A percentile compares a stretch with the other conserved stretches of the same genome.
Conservation (phyloP, 2,113 vertebrate species). For the Bostrychus sinensis region DNA sequence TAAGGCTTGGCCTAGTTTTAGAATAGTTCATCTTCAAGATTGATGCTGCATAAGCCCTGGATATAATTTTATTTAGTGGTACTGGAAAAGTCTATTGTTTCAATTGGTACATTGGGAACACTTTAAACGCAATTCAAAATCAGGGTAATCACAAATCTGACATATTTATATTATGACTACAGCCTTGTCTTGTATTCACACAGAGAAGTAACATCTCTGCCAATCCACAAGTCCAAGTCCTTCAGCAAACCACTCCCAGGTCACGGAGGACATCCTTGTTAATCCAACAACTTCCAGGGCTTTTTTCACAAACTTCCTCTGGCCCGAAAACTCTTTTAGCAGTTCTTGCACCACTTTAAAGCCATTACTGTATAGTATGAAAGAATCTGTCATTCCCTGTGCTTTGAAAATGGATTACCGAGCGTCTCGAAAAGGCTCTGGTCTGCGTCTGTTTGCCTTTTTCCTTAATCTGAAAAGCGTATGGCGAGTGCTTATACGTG, state of each 20-base stretch:
- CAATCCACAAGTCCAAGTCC: constrained; percentile 15
- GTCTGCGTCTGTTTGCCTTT: constrained; percentile 38
- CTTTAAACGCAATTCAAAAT: no score
- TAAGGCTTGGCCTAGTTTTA: background rate
- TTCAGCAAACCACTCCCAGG: constrained; percentile 41
- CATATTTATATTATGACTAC: background rate
- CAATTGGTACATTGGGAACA: no score
- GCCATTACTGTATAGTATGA: constrained; percentile 14
- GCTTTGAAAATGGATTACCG: constrained; percentile 49
- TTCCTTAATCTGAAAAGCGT: constrained; percentile 65
- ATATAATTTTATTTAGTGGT: background rate
- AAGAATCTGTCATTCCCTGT: constrained; percentile 46
- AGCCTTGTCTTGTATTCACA: constrained; percentile 38
- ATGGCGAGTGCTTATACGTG: constrained; percentile 30
- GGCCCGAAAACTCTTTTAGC: constrained; percentile 25
- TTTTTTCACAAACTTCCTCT: constrained; percentile 14
- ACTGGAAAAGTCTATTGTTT: background rate
- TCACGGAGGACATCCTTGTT: constrained; percentile 37
- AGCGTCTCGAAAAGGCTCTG: constrained; percentile 48
- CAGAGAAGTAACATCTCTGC: constrained; percentile 19
- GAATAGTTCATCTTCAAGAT: background rate
- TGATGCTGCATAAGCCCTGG: background rate
- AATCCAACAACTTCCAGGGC: constrained; percentile 21
- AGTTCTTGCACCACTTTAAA: constrained; percentile 31
- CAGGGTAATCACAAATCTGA: no score